Evolutionary conservation across 1,140 invertebrate species (phyloP).

Genomic region (Calliopsis andreniformis): DNA sequence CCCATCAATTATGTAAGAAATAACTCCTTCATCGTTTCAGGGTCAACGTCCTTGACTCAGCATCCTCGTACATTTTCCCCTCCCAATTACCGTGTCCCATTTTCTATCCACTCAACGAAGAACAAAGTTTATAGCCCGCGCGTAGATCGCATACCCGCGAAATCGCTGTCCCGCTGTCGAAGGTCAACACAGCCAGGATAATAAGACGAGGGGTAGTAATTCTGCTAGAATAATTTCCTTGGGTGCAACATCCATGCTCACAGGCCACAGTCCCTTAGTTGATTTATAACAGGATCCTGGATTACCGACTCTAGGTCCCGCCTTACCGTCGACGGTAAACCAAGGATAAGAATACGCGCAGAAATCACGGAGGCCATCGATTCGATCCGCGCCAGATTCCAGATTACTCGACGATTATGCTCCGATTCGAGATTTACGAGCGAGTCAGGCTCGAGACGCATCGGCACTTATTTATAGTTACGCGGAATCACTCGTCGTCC

Average conservation of each 20-base stretch:
- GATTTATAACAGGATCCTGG: conserved; percentile 70
- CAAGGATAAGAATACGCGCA: neutral
- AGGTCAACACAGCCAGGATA: conserved; percentile 17
- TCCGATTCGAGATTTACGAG: conserved; percentile 68
- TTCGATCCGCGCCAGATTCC: conserved; percentile 66
- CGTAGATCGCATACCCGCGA: neutral
- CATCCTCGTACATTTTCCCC: too few species aligned
- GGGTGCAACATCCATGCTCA: neutral
- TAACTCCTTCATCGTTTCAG: neutral
- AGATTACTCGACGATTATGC: conserved; percentile 71
- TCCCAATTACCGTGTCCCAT: neutral
- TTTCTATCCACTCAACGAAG: neutral
- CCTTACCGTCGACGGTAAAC: conserved; percentile 66
- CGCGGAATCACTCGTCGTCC: conserved; percentile 57
- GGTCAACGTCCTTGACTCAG: neutral
- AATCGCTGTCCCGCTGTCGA: conserved; percentile 14
- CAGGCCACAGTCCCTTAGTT: neutral
- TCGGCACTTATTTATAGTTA: conserved; percentile 72
- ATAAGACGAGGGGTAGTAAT: conserved; percentile 32
- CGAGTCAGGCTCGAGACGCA: conserved; percentile 45
- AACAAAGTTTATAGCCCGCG: conserved; percentile 7
- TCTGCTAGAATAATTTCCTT: conserved; percentile 42
- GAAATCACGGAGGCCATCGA: conserved; percentile 33
- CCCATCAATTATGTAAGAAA: neutral
- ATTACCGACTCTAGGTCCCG: conserved; percentile 68